A percentile compares a stretch with the other conserved stretches of the same genome.
Evolutionary conservation across 2,888 invertebrate species (phyloP).

Genomic region (Drosophila robusta): DNA sequence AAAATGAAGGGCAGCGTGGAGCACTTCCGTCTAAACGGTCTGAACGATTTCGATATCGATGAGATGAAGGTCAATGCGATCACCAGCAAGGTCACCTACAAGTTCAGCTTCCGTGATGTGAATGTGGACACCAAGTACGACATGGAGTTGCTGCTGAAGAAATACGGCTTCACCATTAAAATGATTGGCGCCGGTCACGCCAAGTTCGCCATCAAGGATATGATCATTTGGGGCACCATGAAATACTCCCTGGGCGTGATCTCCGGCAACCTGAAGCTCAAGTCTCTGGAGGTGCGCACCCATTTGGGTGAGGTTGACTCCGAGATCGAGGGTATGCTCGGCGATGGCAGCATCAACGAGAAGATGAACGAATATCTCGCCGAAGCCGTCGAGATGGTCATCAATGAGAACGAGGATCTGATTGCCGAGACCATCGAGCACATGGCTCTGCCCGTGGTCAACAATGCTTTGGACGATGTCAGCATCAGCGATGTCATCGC

Average conservation of each 20-base stretch:
- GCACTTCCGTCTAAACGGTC: conserved; percentile 71
- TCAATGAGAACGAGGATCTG: conserved; percentile 80
- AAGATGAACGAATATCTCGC: conserved; percentile 78
- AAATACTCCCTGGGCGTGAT: conserved; percentile 77
- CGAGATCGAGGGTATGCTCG: conserved; percentile 80
- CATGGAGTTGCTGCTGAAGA: conserved; percentile 67
- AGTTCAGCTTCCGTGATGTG: conserved; percentile 72
- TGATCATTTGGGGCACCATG: conserved; percentile 70
- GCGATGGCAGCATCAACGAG: conserved; percentile 74
- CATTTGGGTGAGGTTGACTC: conserved; percentile 79
- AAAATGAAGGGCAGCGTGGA: conserved; percentile 70
- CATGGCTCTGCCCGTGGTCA: conserved; percentile 67
- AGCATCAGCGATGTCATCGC: conserved; percentile 66
- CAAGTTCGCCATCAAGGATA: conserved; percentile 72
- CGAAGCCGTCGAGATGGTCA: conserved; percentile 62
- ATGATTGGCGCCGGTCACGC: conserved; percentile 78
- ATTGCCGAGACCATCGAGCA: conserved; percentile 75
- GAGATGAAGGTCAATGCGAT: conserved; percentile 78
- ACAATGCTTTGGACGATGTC: conserved; percentile 65
- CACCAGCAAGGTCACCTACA: conserved; percentile 74
- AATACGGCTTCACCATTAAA: conserved; percentile 81
- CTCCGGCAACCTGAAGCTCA: conserved; percentile 72
- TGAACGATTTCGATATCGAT: conserved; percentile 76
- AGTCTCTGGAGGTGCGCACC: conserved; percentile 72
- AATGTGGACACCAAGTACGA: conserved; percentile 77